Conservation (phyloP, 2,888 invertebrate genomes). For the Agriopis marginaria region DNA sequence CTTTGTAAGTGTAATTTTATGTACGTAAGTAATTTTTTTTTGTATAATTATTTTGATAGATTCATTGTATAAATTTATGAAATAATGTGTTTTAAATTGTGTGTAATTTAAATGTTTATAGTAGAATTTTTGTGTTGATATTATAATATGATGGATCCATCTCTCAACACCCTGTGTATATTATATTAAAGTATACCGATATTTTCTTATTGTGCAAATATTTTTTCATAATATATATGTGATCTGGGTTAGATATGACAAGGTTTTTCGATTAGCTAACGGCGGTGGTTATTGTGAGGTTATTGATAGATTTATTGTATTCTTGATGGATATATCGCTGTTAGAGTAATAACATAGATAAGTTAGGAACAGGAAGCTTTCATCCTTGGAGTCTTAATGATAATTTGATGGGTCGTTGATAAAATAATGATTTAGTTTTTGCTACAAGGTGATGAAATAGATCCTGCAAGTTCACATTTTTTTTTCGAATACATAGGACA, state of each 20-base stretch:
- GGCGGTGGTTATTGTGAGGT: conserved; percentile 11
- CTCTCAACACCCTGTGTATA: neutral
- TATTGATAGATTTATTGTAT: conserved; percentile 18
- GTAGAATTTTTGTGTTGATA: neutral
- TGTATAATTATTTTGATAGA: too few relatives aligned
- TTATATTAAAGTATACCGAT: neutral
- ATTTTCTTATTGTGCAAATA: neutral
- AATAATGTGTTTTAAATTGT: too few relatives aligned
- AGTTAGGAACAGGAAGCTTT: neutral
- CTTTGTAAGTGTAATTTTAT: too few relatives aligned
- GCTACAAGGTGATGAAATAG: too few relatives aligned
- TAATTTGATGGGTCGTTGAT: too few relatives aligned
- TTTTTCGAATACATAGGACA: too few relatives aligned
- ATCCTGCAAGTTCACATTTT: too few relatives aligned
- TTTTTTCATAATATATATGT: conserved; percentile 17
- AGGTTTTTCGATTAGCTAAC: conserved; percentile 33
- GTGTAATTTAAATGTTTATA: too few relatives aligned
- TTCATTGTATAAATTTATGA: too few relatives aligned
- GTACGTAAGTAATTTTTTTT: too few relatives aligned
- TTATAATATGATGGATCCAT: neutral
- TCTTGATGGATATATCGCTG: conserved; percentile 16
- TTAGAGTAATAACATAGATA: conserved; percentile 4
- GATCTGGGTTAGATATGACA: conserved; percentile 30
- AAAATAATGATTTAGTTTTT: too few relatives aligned
- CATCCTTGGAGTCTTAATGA: neutral